These are phyloP conservation scores for Struthidea cinerea DNA, from an alignment of 2,113 vertebrate species.

Conservation along the genomic window DNA sequence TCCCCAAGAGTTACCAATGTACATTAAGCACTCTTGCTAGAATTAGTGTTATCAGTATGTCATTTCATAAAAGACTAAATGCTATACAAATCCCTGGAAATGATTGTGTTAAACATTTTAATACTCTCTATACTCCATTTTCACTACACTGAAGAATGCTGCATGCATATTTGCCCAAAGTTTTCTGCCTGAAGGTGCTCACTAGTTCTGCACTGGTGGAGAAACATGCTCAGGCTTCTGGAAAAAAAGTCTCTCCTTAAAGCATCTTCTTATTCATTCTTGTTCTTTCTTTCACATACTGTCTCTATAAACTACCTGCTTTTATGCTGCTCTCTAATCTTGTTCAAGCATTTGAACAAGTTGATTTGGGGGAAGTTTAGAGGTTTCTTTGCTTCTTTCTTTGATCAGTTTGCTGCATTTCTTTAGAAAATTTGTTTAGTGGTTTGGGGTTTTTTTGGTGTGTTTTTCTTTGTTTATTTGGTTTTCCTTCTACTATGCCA, in stretches of 20 bases:
- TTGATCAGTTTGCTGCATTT: too few species aligned
- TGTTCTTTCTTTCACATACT: neutral
- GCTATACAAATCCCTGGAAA: neutral
- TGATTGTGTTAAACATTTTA: neutral
- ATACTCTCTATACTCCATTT: neutral
- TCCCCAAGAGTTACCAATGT: neutral
- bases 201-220: neutral
- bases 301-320: neutral
- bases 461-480: neutral
- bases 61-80: neutral
- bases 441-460: fast-evolving
- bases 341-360: neutral
- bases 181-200: neutral
- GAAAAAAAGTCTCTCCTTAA: neutral
- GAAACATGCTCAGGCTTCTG: neutral
- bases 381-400: neutral
- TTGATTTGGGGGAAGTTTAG: neutral
- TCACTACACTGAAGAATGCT: neutral
- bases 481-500: neutral
- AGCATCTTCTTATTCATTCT: neutral
- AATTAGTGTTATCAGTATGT: neutral
- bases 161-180: neutral
- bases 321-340: neutral
- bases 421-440: too few species aligned
- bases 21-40: neutral